These are phyloP conservation scores for Petaurus breviceps DNA, from an alignment of 2,113 vertebrate species.

Conservation along the genomic window DNA sequence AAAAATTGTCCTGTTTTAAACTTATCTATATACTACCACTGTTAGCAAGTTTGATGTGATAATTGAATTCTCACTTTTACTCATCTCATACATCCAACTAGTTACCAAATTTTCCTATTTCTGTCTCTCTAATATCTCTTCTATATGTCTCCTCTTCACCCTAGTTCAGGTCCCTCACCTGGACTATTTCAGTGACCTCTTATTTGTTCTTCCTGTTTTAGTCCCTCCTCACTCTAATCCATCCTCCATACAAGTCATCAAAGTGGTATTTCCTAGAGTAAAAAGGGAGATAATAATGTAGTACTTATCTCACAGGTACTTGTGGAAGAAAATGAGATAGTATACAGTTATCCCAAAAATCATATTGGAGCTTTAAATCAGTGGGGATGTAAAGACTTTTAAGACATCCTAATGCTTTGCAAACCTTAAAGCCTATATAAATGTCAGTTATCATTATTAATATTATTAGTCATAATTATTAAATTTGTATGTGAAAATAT, in stretches of 20 bases:
- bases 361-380: neutral
- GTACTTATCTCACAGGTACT: neutral
- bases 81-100: neutral
- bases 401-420: too few relatives aligned
- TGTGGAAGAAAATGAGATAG: neutral
- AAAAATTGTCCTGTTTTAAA: neutral
- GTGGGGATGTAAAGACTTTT: neutral
- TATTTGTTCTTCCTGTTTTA: neutral
- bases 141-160: neutral
- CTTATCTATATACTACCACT: neutral
- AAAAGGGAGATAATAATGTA: neutral
- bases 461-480: too few relatives aligned
- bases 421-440: too few relatives aligned
- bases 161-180: neutral
- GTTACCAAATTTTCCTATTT: neutral
- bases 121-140: neutral
- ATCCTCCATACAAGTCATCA: neutral
- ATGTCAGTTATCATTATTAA: too few relatives aligned
- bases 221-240: neutral
- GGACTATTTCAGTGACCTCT: neutral
- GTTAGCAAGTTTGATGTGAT: neutral
- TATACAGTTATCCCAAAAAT: neutral
- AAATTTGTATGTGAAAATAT: too few relatives aligned
- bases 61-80: neutral
- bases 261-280: neutral